A percentile compares a stretch with the other conserved stretches of the same genome.
Evolutionary conservation across 2,888 invertebrate species (phyloP).

Genomic region (Agonopterix arenella): DNA sequence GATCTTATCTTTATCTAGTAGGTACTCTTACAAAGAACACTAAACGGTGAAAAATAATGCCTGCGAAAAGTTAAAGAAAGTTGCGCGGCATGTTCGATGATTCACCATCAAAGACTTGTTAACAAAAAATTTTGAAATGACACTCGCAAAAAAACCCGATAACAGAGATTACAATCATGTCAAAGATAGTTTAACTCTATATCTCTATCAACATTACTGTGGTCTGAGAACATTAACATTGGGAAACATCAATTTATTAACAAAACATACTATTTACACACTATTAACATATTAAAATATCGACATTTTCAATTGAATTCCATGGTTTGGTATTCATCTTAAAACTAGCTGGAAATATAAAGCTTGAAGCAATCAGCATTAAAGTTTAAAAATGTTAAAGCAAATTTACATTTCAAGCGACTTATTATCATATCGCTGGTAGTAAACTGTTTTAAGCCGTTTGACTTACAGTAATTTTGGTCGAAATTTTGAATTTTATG

Average conservation of each 20-base stretch:
- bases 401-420: not conserved
- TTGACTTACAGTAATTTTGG: not conserved
- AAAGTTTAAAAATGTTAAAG: not conserved
- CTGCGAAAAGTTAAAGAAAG: constrained; percentile 19
- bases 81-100: not conserved
- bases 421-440: too few relatives aligned
- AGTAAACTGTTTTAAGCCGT: too few relatives aligned
- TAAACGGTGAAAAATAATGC: constrained; percentile 47
- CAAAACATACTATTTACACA: constrained; percentile 58
- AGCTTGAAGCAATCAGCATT: constrained; percentile 7
- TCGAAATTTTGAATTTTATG: constrained; percentile 16
- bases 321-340: constrained; percentile 10
- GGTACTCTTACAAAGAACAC: constrained; percentile 55
- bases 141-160: constrained; percentile 1
- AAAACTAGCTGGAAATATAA: not conserved
- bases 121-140: constrained; percentile 8
- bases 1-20: constrained; percentile 44
- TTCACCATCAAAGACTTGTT: constrained; percentile 3
- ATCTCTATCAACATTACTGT: constrained; percentile 37
- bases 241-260: constrained; percentile 66
- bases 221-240: constrained; percentile 64
- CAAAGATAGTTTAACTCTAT: constrained; percentile 8
- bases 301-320: constrained; percentile 25
- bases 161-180: constrained; percentile 1
- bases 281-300: constrained; percentile 51